A percentile compares a stretch with the other conserved stretches of the same genome.
Conservation (phyloP, 2,113 vertebrate species). For the Cinclus mexicanus region DNA sequence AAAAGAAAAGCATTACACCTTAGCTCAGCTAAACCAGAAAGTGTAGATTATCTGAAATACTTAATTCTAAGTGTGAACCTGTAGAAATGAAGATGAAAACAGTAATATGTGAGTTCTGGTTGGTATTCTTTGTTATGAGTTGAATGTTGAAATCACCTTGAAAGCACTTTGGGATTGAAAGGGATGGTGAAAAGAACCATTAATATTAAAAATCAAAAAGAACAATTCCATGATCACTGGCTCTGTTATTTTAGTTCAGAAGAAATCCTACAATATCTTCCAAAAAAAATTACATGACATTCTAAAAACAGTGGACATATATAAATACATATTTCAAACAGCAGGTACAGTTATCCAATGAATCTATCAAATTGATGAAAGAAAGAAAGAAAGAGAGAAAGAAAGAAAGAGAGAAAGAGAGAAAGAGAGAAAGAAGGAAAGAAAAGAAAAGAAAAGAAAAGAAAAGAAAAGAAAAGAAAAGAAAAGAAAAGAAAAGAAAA, state of each 20-base stretch:
- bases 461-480: too few species aligned
- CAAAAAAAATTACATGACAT: background rate
- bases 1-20: background rate
- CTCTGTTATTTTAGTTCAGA: background rate
- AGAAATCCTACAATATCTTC: background rate
- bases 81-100: background rate
- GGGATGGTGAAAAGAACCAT: background rate
- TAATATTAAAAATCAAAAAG: background rate
- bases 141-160: background rate
- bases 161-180: background rate
- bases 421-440: background rate
- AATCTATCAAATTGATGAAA: background rate
- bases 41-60: background rate
- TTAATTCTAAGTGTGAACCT: background rate
- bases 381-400: background rate
- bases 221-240: too few species aligned
- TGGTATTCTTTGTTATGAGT: background rate
- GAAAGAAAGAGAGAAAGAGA: background rate
- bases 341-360: background rate
- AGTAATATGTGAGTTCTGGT: background rate
- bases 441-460: too few species aligned
- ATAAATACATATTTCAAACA: background rate
- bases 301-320: background rate
- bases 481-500: too few species aligned
- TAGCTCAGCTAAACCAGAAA: background rate